phyloP scores from a whole-genome alignment of 2,797 vertebrate species.

The Myoxocephalus aenaeus region DNA sequence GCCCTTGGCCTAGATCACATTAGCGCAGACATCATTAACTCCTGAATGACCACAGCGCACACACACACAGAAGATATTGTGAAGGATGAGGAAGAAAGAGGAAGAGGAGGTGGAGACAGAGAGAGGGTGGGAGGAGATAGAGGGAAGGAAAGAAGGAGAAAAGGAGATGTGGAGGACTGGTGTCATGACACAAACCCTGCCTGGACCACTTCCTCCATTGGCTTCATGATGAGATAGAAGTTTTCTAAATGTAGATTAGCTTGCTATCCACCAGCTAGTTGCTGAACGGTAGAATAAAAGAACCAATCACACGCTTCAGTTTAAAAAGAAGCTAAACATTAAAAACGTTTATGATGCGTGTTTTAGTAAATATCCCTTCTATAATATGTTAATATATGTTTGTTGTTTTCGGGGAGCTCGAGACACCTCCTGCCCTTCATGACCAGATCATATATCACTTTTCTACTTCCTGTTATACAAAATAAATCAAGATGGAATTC shows the following conservation, averaged over 20 bases:
- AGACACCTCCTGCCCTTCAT: not conserved
- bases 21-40: conserved; percentile 50
- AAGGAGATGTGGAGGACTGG: not conserved
- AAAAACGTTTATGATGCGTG: not conserved
- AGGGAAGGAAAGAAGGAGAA: not conserved
- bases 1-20: conserved; percentile 52
- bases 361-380: not conserved
- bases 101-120: not conserved
- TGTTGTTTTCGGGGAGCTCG: not conserved
- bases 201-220: not conserved
- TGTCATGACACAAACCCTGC: not conserved
- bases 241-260: not conserved
- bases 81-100: conserved; percentile 3
- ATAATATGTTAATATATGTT: not conserved
- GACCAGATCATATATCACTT: not conserved
- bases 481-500: not conserved
- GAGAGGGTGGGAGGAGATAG: conserved; percentile 7
- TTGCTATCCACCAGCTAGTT: not conserved
- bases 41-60: conserved; percentile 38
- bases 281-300: not conserved
- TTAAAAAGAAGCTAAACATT: not conserved
- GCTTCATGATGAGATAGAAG: not conserved
- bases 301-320: not conserved
- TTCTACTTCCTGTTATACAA: not conserved
- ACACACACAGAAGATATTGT: not conserved